phyloP scores from a whole-genome alignment of 2,888 invertebrate species.

The Rotaria sp. region DNA sequence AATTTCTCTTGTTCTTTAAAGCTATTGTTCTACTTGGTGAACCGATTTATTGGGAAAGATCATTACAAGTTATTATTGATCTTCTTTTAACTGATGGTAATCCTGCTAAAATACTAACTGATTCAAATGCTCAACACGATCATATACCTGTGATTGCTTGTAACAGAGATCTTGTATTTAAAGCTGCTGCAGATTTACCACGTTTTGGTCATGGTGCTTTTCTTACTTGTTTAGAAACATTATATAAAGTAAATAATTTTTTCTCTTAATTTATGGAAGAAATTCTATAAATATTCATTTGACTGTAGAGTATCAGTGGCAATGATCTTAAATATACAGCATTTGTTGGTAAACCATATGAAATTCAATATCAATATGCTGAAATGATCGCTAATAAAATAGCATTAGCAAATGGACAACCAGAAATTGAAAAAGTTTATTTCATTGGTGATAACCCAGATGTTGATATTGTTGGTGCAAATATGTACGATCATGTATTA shows the following conservation, averaged over 20 bases:
- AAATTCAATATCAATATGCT: constrained; percentile 53
- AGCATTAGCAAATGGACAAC: neutral
- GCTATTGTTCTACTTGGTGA: constrained; percentile 54
- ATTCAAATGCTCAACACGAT: constrained; percentile 42
- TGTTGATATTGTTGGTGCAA: constrained; percentile 53
- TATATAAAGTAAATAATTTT: constrained; percentile 48
- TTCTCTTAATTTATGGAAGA: neutral
- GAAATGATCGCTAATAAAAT: constrained; percentile 48
- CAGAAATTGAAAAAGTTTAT: constrained; percentile 47
- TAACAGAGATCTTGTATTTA: too few species aligned
- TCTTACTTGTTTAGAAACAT: constrained; percentile 52
- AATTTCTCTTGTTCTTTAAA: constrained; percentile 41
- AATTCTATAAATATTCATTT: neutral
- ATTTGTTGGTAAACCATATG: constrained; percentile 54
- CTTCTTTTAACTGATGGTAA: constrained; percentile 52
- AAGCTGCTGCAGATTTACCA: too few species aligned
- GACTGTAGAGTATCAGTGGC: constrained; percentile 53
- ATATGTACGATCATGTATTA: constrained; percentile 41
- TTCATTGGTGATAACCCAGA: constrained; percentile 55
- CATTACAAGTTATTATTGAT: too few species aligned
- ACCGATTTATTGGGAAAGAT: constrained; percentile 51
- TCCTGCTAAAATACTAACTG: constrained; percentile 46
- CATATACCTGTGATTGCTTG: constrained; percentile 55
- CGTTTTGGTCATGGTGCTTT: too few species aligned
- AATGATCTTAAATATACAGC: constrained; percentile 49